A percentile compares a stretch with the other conserved stretches of the same genome.
phyloP scores from a whole-genome alignment of 2,113 vertebrate genomes.

The Sakesphorus luctuosus region DNA sequence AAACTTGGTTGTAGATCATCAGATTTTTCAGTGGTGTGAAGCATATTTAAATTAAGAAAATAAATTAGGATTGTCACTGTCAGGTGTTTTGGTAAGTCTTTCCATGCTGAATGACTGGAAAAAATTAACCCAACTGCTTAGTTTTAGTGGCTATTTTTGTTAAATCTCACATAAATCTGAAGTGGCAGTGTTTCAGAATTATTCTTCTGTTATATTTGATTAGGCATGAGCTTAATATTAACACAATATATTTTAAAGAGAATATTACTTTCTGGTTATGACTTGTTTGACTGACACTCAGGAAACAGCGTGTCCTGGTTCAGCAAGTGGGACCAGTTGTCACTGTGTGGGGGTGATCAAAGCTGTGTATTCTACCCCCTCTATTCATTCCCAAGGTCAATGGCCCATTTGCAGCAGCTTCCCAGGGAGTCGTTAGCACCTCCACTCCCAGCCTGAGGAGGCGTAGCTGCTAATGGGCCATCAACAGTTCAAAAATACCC shows the following conservation, averaged over 20 bases:
- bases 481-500: no score
- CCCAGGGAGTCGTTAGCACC: no score
- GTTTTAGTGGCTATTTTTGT: not conserved
- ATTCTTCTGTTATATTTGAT: not conserved
- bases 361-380: no score
- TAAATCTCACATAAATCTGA: not conserved
- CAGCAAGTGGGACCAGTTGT: no score
- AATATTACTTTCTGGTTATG: not conserved
- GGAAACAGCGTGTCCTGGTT: not conserved
- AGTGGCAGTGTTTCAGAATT: not conserved
- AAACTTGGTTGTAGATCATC: not conserved
- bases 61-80: not conserved
- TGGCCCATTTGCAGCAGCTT: no score
- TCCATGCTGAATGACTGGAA: not conserved
- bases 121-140: not conserved
- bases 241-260: not conserved
- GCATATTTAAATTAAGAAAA: not conserved
- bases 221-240: not conserved
- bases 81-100: not conserved
- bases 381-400: no score
- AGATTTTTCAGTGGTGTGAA: not conserved
- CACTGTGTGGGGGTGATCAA: no score
- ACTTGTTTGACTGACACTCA: not conserved
- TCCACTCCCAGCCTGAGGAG: no score
- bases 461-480: no score